Evolutionary conservation across 2,797 vertebrate species (phyloP), one percentile per base, ranked within the genome.

Genomic region (Lepus oiostolus): DNA sequence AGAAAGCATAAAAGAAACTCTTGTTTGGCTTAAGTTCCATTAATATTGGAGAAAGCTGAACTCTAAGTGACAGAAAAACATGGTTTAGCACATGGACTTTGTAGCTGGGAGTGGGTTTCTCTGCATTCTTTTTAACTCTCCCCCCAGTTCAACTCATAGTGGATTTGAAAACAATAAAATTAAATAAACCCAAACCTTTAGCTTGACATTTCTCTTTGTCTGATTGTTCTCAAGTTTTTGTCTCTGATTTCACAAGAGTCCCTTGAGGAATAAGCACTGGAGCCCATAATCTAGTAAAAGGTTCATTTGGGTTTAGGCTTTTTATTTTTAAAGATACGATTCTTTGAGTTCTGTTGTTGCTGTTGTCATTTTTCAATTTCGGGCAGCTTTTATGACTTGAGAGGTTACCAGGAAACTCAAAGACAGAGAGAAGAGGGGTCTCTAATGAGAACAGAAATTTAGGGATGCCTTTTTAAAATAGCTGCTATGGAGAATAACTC

Each of bases 1-100:
- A 94, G 96, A 98, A 97, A 92, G 97, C 97, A 98, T 98, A 98
- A 98, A 98, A 98, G 97, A 96, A 97, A 97, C 98, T 97, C 97
- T 98, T 98, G 98, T 98, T 98, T 97, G 97, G 93, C 72, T 96
- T 97, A 97, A 85, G 95, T 97, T 98, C 96, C 94, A 97, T 97
- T 97, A 98, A 97, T 97, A 95, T 94, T 97, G 96, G 95, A 84
- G 95, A 98, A 97, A 98, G 93, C 93, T 97, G 97, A 96, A 96
- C 95, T 96, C 96, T 96, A 95, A 97, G 96, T 96, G 97, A 98
- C 97, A 97, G 96, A 96, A 96, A 96, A 96, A 93, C 90, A 96
- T 91, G 76, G 95, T 79, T 97, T 95, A 97, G 95, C 71, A 93
- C 93, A 83, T 77, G 42, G 90, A 88, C 88, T 96, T 95, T 96